These are phyloP conservation scores for Crocodylus rhombifer DNA, from an alignment of 2,797 vertebrate species.

Conservation along the genomic window DNA sequence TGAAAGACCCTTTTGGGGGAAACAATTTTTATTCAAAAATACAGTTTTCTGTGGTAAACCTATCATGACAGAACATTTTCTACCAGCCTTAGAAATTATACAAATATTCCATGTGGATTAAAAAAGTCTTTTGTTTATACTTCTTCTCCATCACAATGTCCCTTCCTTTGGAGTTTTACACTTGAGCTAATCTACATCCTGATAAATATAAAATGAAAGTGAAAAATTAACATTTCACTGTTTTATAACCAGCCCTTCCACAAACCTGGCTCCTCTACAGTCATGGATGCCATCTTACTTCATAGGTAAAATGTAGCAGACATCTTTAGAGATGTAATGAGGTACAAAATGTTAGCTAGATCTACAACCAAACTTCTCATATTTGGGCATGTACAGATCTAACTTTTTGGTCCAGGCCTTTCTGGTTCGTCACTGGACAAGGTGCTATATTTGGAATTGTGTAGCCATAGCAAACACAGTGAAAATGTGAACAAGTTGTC, in stretches of 20 bases:
- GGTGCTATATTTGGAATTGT: background rate
- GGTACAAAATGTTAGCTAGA: background rate
- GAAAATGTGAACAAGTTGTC: too few species aligned
- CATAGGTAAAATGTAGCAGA: background rate
- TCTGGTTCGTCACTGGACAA: background rate
- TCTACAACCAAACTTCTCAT: background rate
- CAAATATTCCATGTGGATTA: background rate
- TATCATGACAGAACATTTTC: background rate
- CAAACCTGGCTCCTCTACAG: background rate
- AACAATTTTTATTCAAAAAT: background rate
- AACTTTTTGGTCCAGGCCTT: background rate
- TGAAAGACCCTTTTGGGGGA: background rate
- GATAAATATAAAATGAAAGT: background rate
- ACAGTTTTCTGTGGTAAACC: background rate
- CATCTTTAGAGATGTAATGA: background rate
- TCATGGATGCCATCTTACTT: background rate
- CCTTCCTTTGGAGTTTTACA: background rate
- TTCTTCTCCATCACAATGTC: background rate
- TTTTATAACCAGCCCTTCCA: background rate
- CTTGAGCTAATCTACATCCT: background rate
- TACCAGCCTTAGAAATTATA: background rate
- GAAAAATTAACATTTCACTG: background rate
- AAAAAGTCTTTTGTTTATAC: background rate
- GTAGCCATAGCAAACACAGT: background rate
- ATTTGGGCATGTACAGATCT: background rate